phyloP scores from a whole-genome alignment of 1,140 invertebrate genomes.

The Maniola jurtina region DNA sequence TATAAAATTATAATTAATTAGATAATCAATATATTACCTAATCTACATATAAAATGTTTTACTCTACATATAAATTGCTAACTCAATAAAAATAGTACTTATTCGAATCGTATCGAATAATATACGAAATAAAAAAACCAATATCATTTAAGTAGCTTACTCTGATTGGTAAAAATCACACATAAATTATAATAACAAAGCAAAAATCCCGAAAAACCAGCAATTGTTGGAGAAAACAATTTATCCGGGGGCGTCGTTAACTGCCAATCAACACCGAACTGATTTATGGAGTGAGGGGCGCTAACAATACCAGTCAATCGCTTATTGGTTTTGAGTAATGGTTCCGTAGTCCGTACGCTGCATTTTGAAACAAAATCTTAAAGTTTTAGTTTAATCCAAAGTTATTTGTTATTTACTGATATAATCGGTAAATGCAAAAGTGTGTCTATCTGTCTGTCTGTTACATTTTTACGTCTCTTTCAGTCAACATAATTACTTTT shows the following conservation, averaged over 20 bases:
- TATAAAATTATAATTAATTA: neutral
- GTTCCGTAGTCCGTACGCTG: conserved; percentile 11
- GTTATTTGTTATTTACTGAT: no score
- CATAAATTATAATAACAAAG: conserved; percentile 32
- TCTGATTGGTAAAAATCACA: conserved; percentile 21
- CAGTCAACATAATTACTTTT: no score
- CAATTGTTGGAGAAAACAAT: conserved; percentile 26
- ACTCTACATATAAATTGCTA: no score
- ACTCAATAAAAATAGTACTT: no score
- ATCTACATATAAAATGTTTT: neutral
- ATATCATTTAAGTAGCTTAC: neutral
- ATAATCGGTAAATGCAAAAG: no score
- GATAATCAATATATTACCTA: no score
- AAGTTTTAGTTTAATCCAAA: no score
- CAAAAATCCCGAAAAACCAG: conserved; percentile 19
- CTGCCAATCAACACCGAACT: conserved; percentile 70
- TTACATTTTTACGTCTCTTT: no score
- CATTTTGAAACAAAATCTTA: neutral
- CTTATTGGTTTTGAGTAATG: neutral
- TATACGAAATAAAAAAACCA: neutral
- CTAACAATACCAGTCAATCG: conserved; percentile 10
- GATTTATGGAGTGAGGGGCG: conserved; percentile 60
- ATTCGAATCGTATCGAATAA: neutral
- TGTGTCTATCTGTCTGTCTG: no score
- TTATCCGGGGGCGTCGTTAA: conserved; percentile 44